These are phyloP conservation scores for Philotrypesis tridentata DNA, from an alignment of 1,140 invertebrate genomes.

Conservation along the genomic window DNA sequence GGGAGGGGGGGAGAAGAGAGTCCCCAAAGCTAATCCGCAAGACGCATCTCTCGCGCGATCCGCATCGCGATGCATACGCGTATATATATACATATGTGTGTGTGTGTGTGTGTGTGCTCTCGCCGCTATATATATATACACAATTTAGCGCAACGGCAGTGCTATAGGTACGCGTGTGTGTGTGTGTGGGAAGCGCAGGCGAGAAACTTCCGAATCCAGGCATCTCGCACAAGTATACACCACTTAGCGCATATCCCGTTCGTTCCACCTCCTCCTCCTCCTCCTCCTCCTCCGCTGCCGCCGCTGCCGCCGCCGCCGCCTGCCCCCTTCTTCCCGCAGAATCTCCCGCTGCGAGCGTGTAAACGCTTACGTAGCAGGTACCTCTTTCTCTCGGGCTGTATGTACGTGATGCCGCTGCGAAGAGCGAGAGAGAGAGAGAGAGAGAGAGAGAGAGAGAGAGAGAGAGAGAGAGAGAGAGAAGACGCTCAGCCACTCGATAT, in stretches of 20 bases:
- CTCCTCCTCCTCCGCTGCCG: no score
- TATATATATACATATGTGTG: neutral
- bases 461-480: neutral
- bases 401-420: constrained; percentile 13
- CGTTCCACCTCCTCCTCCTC: constrained; percentile 1
- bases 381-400: constrained; percentile 38
- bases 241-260: constrained; percentile 34
- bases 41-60: neutral
- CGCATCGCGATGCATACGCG: neutral
- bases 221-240: neutral
- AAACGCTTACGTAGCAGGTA: constrained; percentile 58
- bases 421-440: constrained; percentile 1
- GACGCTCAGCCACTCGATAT: constrained; percentile 13
- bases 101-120: neutral
- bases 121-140: no score
- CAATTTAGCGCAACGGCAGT: neutral
- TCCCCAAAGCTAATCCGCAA: neutral
- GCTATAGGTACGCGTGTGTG: neutral
- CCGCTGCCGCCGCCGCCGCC: neutral
- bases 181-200: neutral
- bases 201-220: constrained; percentile 35
- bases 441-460: neutral
- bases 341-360: constrained; percentile 35
- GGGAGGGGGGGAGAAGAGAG: neutral
- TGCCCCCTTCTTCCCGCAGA: neutral